phyloP scores from a whole-genome alignment of 2,113 vertebrate species.

The Pseudopodoces humilis region DNA sequence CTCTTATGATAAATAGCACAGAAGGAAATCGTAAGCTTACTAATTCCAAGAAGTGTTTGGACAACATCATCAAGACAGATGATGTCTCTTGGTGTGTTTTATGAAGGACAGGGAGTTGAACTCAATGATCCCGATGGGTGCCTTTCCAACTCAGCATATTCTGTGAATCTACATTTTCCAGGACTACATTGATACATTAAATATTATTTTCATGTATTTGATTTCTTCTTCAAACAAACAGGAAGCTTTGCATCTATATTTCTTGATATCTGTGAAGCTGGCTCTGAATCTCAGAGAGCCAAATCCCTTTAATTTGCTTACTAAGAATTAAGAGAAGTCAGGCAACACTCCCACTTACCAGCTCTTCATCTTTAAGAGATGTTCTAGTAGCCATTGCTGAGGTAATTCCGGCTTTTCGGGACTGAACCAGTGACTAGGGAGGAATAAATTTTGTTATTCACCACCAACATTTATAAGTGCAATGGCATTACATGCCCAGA shows the following conservation, averaged over 20 bases:
- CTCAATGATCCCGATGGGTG: neutral
- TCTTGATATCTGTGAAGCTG: neutral
- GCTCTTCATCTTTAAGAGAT: conserved; percentile 95
- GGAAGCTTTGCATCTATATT: neutral
- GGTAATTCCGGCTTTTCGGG: conserved; percentile 93
- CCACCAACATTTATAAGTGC: neutral
- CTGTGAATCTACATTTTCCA: neutral
- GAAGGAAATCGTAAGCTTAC: neutral
- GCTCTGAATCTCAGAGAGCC: neutral
- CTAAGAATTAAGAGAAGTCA: neutral
- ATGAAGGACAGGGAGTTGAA: neutral
- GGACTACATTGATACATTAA: neutral
- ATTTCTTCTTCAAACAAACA: neutral
- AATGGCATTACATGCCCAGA: neutral
- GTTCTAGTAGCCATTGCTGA: conserved; percentile 96
- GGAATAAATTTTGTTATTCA: conserved; percentile 13
- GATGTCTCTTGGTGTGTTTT: neutral
- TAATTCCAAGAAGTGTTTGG: neutral
- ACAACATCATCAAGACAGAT: neutral
- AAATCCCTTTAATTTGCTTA: neutral
- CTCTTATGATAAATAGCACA: neutral
- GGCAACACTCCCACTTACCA: conserved; percentile 80
- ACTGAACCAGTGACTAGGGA: conserved; percentile 92
- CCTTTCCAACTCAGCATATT: neutral
- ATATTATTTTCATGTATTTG: neutral